phyloP scores from a whole-genome alignment of 2,888 invertebrate species.

The Plusia festucae region DNA sequence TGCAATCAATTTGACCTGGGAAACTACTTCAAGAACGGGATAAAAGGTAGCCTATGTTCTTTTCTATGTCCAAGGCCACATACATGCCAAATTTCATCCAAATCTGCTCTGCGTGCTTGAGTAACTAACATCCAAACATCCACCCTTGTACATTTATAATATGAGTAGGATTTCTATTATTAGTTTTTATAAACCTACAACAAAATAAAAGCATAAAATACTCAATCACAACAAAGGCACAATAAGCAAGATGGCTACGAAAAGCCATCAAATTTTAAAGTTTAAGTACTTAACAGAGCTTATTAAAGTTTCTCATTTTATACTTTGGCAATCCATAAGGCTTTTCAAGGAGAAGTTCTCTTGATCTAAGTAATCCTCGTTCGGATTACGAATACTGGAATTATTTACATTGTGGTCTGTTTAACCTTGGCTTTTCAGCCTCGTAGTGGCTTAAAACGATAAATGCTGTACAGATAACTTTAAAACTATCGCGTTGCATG shows the following conservation, averaged over 20 bases:
- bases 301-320: constrained; percentile 11
- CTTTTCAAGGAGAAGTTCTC: constrained; percentile 9
- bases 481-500: background rate
- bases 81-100: too few species aligned
- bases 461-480: background rate
- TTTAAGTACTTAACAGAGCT: constrained; percentile 4
- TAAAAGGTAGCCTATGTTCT: too few species aligned
- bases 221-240: background rate
- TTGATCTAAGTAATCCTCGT: constrained; percentile 12
- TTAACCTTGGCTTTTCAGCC: constrained; percentile 7
- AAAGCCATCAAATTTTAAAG: constrained; percentile 13
- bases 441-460: constrained; percentile 5
- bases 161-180: too few species aligned
- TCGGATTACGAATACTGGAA: constrained; percentile 9
- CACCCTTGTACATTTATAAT: too few species aligned
- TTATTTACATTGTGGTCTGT: constrained; percentile 14
- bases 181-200: too few species aligned
- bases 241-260: background rate
- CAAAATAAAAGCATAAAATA: background rate
- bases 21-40: too few species aligned
- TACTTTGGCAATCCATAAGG: constrained; percentile 7
- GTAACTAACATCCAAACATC: too few species aligned
- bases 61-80: too few species aligned
- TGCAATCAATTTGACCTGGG: too few species aligned
- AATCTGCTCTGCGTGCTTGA: too few species aligned